Evolutionary conservation across 2,888 invertebrate species (phyloP), one percentile per base, ranked within the genome.

Genomic region (Coenonympha arcania): DNA sequence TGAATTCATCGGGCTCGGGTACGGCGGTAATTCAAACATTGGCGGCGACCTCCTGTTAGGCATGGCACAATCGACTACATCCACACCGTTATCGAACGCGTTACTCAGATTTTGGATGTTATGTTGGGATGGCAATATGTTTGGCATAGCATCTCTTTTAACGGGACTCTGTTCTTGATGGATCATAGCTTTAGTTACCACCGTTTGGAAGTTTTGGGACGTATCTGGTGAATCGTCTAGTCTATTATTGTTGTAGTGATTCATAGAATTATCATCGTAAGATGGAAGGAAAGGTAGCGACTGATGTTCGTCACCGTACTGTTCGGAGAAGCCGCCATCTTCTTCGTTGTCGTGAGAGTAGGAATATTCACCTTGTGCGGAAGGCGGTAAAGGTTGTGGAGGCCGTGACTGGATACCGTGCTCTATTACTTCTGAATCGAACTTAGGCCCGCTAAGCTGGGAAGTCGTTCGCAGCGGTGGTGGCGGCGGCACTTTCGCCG

Each of bases 401-500:
- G 83, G 83, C 58, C 86, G 76, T 45, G 80, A 72, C 48, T 78
- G 78, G 44, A 76, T 73, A 42, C 70, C 71, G 55, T 79, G 79
- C 61, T 88, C 87, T 55, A 66, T 77, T 68, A 87, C 85, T 88
- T 90, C 87, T 68, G 78, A 77, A 59, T 81, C 82, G 65, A 88
- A 88, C 87, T 91, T 91, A 81, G 90, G 79, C 69, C 88, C 89
- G 75, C 90, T 92, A 76, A 95, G 90, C 65, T 95, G 92, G 64
- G 95, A 95, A 77, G 94, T 95, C 65, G 93, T 95, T 59, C 95
- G 89, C 66, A 95, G 87, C 44, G 95, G 95, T 41, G 93, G 93
- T 9, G 95, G 95, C 8, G 94, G 94, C 2, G 93, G 93, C 13
- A 95, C 95, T 82, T 95, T 95, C 13, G 94, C 92, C 49, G 91